Base-by-base conservation (phyloP, 2,113 vertebrate species). In the Thunnus thynnus region DNA sequence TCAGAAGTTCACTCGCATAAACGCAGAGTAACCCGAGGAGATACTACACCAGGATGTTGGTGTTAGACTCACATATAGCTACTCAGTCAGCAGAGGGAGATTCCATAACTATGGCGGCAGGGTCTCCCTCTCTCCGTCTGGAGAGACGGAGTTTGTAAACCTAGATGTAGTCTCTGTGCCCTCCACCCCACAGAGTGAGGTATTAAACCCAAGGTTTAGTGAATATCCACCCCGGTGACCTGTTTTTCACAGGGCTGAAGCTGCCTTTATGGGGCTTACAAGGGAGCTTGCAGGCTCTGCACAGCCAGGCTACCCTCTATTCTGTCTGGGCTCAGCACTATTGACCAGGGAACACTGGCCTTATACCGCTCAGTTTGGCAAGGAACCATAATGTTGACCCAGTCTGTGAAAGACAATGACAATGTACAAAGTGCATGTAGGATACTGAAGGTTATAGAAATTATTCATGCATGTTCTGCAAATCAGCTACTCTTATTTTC, bases 181-280 rank as follows among this genome's bases (percentile, higher is more conserved):
- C 83, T 85, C 87, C 72, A 83, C 82, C 90, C 89, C 72, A 80
- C 88, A 82, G 86, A 57, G 86, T 90, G 81, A 89, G 84, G 86
- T 88, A 94, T 94, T 93, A 94, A 92, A 91, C 63, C 69, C 46
- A 17, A 83, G 86, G 85, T 87, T 83, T 93, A 88, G 82, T 86
- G 83, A 91, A 91, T 88, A 92, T 90, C 87, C 72, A 81, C 90
- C 81, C 84, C 13, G 66, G 78, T 89, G 89, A 91, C 87, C 89
- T 86, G 76, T 82, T 85, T 89, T 78, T 70, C 73, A 69, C 72
- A 72, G 82, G 64, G 72, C 69, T 83, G 78, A 70, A 76, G 61
- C 80, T 77, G 83, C 68, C 57, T 84, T 91, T 87, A 80, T 86
- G 80, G 78, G 76, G 87, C 65, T 87, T 79, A 78, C 52, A 76